Conservation (phyloP, 37 sponge, comb jelly and placozoan genomes). For the Eunapius fragilis region DNA sequence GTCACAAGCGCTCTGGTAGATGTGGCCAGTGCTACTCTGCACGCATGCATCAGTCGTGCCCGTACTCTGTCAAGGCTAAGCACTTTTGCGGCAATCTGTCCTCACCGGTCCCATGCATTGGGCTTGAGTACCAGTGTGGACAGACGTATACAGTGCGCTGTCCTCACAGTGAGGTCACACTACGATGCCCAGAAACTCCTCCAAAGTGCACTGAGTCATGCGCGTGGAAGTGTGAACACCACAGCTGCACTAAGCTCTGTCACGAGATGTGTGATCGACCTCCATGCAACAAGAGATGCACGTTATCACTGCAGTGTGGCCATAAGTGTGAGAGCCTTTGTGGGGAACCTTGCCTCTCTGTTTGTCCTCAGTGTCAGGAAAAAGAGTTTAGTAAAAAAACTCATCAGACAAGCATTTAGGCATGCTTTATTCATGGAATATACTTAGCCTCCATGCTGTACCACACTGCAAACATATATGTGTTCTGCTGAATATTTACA, state of each 20-base stretch:
- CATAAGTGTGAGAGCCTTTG: conserved; percentile 74
- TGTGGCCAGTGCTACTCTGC: conserved; percentile 45
- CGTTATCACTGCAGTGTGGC: conserved; percentile 44
- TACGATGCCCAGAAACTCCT: neutral
- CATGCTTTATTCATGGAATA: too few species aligned
- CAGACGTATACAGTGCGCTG: conserved; percentile 3
- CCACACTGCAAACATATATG: too few species aligned
- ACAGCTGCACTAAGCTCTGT: conserved; percentile 52
- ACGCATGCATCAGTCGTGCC: conserved; percentile 42
- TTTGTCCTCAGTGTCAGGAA: conserved; percentile 50
- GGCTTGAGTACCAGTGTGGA: neutral
- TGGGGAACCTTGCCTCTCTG: conserved; percentile 70
- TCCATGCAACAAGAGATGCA: conserved; percentile 57
- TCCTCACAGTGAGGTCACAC: conserved; percentile 1
- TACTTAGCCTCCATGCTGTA: too few species aligned
- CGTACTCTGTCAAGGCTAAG: neutral
- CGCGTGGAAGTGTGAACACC: conserved; percentile 38
- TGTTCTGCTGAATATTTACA: too few species aligned
- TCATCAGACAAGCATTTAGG: conserved; percentile 3
- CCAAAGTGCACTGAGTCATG: conserved; percentile 33
- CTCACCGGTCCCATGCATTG: neutral
- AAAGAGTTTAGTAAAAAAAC: conserved; percentile 17
- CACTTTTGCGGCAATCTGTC: conserved; percentile 49
- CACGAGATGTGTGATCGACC: conserved; percentile 59
- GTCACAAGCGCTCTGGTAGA: conserved; percentile 62